Percentiles rank a stretch among this genome's conserved stretches.
phyloP scores from a whole-genome alignment of 2,113 vertebrate species.

The Nothocercus julius region DNA sequence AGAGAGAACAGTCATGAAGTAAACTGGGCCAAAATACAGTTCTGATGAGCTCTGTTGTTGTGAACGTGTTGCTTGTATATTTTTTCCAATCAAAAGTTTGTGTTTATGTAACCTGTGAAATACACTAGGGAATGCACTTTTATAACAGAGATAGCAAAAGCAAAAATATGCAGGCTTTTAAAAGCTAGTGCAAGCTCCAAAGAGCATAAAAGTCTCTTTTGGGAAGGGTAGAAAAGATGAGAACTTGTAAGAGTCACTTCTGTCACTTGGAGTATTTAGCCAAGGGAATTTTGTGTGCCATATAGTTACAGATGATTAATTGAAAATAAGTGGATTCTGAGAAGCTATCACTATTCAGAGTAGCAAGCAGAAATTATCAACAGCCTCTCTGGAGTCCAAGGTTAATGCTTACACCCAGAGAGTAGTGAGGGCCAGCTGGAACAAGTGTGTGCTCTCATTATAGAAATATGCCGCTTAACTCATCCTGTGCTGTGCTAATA shows the following conservation, averaged over 20 bases:
- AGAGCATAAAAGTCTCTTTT: background rate
- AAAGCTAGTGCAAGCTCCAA: background rate
- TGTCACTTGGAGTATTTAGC: background rate
- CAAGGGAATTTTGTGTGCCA: background rate
- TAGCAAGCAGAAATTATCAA: conserved; percentile 7
- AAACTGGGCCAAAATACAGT: background rate
- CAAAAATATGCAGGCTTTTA: background rate
- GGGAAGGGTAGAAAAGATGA: background rate
- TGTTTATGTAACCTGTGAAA: background rate
- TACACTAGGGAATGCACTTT: background rate
- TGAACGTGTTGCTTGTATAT: background rate
- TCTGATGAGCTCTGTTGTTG: background rate
- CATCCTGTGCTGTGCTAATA: background rate
- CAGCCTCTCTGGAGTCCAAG: background rate
- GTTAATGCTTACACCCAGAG: background rate
- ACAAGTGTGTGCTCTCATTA: background rate
- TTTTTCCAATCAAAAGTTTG: background rate
- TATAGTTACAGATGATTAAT: background rate
- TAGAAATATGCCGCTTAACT: conserved; percentile 4
- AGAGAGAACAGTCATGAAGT: background rate
- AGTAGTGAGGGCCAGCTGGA: background rate
- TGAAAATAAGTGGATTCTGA: conserved; percentile 13
- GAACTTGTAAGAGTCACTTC: background rate
- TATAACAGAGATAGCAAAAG: background rate
- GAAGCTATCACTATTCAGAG: background rate